Evolutionary conservation across 2,888 invertebrate species (phyloP).

Genomic region (Drosophila peninsularis): DNA sequence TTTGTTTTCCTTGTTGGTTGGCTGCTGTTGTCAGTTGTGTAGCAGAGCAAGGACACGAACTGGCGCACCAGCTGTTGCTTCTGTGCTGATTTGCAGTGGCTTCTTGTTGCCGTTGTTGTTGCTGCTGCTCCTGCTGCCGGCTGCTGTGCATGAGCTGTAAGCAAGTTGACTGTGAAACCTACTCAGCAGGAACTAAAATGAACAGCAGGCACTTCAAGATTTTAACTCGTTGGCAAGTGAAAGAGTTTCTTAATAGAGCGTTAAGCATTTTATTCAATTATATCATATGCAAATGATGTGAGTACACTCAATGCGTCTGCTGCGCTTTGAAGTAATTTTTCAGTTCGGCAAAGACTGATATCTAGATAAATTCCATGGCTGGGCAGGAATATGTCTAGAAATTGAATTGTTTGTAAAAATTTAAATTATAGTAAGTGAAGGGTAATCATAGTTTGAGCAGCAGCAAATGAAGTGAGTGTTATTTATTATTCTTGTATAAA

Average conservation of each 20-base stretch:
- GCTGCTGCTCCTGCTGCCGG: slow-evolving; percentile 21
- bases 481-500: too few relatives aligned
- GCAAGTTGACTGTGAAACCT: slow-evolving; percentile 60
- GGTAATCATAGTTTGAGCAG: too few relatives aligned
- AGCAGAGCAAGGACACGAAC: slow-evolving; percentile 36
- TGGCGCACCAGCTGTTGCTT: slow-evolving; percentile 58
- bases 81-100: slow-evolving; percentile 51
- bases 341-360: background rate
- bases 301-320: too few relatives aligned
- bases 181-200: slow-evolving; percentile 43
- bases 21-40: slow-evolving; percentile 39
- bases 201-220: slow-evolving; percentile 19
- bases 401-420: too few relatives aligned
- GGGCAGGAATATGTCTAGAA: too few relatives aligned
- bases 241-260: slow-evolving; percentile 1
- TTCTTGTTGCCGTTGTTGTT: slow-evolving; percentile 25
- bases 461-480: too few relatives aligned
- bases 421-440: too few relatives aligned
- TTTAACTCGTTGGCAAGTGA: background rate
- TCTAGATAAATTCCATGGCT: background rate
- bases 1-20: slow-evolving; percentile 1
- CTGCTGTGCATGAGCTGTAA: slow-evolving; percentile 47
- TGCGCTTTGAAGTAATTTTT: background rate
- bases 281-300: background rate
- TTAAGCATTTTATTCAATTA: background rate